Percentiles rank a stretch among this genome's conserved stretches.
Evolutionary conservation across 2,797 vertebrate genomes (phyloP).

Genomic region (Myotis findleyi): DNA sequence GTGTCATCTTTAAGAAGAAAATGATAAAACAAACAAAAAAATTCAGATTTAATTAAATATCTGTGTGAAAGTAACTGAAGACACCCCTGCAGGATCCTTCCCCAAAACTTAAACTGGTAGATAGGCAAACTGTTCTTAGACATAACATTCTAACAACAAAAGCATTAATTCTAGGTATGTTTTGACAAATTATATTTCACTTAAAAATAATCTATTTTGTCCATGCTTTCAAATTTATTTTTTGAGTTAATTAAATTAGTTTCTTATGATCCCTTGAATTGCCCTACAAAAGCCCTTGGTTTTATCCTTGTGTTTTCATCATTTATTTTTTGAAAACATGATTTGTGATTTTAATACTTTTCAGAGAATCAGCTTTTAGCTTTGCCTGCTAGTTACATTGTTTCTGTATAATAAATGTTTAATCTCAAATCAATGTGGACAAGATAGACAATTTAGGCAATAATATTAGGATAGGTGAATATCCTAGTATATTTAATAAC

Average conservation of each 20-base stretch:
- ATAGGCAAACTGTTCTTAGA: background rate
- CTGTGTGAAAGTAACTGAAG: background rate
- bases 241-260: background rate
- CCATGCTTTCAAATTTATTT: background rate
- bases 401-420: background rate
- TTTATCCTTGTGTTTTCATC: background rate
- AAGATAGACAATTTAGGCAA: background rate
- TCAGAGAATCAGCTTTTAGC: background rate
- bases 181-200: background rate
- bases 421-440: background rate
- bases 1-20: background rate
- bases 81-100: background rate
- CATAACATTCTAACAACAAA: background rate
- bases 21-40: background rate
- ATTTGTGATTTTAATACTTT: background rate
- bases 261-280: background rate
- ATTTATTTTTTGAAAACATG: background rate
- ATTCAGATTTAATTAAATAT: background rate
- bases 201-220: background rate
- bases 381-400: background rate
- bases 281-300: background rate
- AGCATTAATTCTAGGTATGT: background rate
- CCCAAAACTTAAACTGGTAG: background rate
- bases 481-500: background rate
- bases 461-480: background rate